Evolutionary conservation across 2,888 invertebrate species (phyloP), one percentile per base, ranked within the genome.

Genomic region (Hypsopygia costalis): DNA sequence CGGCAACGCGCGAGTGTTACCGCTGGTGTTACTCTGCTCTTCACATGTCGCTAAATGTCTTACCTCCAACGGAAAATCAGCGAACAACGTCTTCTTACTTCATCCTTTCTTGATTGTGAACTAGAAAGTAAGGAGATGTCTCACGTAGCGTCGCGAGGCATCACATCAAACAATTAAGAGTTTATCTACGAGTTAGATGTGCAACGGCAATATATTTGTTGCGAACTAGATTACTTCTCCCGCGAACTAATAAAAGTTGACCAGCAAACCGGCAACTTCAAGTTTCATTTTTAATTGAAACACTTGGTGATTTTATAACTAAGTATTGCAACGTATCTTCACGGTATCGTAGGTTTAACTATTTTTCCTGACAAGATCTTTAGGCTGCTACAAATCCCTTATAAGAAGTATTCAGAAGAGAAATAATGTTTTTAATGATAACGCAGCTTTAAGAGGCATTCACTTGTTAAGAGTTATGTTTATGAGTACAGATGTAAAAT

Each of bases 211-310:
- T 81, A 75, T 75, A 81, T 80, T n/a, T n/a, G n/a, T n/a, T 62
- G 75, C 56, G 61, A 59, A 67, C 75, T 82, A 78, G 77, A 82
- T 82, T 81, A 82, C 79, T 81, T 81, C 80, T 76, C 71, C 59
- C 48, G 58, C 47, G 61, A 80, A 80, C 72, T 81, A 82, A 85
- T 86, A 82, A 79, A 83, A 83, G 68, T 82, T 81, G 77, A 74
- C 77, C 78, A 80, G 72, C 69, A 67, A 62, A 69, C 72, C 66
- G 71, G 62, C 58, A 69, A 69, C 69, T 69, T 52, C 62, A 46
- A 55, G 63, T 58, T 54, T 47, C 69, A 62, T 71, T 78, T 79
- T 79, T 80, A 82, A 81, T 80, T 81, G 73, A 76, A 79, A 70
- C 63, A 59, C 53, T 57, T 51, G 52, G 63, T n/a, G 62, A 60